phyloP scores from a whole-genome alignment of 2,888 invertebrate genomes.

The Synanthedon andrenaeformis region DNA sequence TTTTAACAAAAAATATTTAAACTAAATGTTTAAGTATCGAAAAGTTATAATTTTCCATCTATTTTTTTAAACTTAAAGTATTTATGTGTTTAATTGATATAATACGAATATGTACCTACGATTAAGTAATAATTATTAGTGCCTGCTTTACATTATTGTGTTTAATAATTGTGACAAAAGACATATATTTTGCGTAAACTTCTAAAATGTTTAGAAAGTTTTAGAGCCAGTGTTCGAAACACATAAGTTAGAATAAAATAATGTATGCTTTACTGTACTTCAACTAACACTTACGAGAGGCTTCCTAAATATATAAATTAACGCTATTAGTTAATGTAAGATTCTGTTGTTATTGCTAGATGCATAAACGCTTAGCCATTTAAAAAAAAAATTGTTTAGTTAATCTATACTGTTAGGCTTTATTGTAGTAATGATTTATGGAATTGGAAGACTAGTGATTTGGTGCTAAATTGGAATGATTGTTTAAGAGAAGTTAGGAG shows the following conservation, averaged over 20 bases:
- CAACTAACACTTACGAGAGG: constrained; percentile 53
- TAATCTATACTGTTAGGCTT: constrained; percentile 47
- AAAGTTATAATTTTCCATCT: constrained; percentile 25
- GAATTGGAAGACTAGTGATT: constrained; percentile 68
- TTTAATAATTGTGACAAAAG: constrained; percentile 43
- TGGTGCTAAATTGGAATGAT: constrained; percentile 66
- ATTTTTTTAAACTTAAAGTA: too few species aligned
- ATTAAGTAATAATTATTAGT: constrained; percentile 50
- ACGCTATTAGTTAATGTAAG: constrained; percentile 52
- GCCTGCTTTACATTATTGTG: constrained; percentile 61
- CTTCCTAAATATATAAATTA: constrained; percentile 52
- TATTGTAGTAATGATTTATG: constrained; percentile 49
- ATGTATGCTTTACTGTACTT: constrained; percentile 33
- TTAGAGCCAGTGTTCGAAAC: constrained; percentile 48
- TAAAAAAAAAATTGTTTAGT: constrained; percentile 41
- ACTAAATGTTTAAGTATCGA: too few species aligned
- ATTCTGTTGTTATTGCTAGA: constrained; percentile 68
- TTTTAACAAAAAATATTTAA: too few species aligned
- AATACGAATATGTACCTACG: too few species aligned
- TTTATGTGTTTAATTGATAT: too few species aligned
- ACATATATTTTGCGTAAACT: constrained; percentile 62
- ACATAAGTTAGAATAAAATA: constrained; percentile 26
- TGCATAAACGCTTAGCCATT: constrained; percentile 66
- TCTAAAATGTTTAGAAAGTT: constrained; percentile 34
- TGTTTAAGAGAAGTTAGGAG: constrained; percentile 19